These are phyloP conservation scores for Metallyticus violacea DNA, from an alignment of 2,888 invertebrate genomes.

Conservation along the genomic window DNA sequence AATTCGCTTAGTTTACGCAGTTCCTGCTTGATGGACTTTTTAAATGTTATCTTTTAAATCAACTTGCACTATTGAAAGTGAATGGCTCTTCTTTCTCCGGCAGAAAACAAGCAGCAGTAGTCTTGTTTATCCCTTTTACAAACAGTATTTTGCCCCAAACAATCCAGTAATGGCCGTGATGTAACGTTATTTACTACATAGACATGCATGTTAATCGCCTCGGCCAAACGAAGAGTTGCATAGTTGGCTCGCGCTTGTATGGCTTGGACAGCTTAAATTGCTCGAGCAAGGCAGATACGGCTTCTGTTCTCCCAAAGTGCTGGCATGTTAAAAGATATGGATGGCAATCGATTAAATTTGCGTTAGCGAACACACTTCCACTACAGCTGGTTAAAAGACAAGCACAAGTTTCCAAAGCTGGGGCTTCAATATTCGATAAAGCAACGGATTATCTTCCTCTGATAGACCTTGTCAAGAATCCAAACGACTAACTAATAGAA, in stretches of 20 bases:
- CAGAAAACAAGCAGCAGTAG: no score
- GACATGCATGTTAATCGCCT: constrained; percentile 6
- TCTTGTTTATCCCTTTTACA: background rate
- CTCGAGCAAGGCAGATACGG: background rate
- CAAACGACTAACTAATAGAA: no score
- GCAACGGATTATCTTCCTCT: no score
- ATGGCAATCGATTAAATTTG: constrained; percentile 7
- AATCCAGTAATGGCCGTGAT: background rate
- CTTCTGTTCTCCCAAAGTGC: constrained; percentile 1
- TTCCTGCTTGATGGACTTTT: no score
- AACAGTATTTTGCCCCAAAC: background rate
- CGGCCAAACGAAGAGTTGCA: background rate
- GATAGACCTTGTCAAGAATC: no score
- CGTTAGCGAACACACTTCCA: no score
- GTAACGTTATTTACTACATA: constrained; percentile 1
- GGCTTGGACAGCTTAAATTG: background rate
- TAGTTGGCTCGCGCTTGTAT: background rate
- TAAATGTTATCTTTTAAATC: no score
- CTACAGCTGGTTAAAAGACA: background rate
- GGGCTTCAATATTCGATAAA: no score
- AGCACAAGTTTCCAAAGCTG: background rate
- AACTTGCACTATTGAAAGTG: background rate
- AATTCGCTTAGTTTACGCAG: no score
- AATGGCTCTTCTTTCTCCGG: no score
- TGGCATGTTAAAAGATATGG: background rate